Percentiles rank a stretch among this genome's conserved stretches.
Evolutionary conservation across 2,888 invertebrate genomes (phyloP).

Genomic region (Dendrolimus houi): DNA sequence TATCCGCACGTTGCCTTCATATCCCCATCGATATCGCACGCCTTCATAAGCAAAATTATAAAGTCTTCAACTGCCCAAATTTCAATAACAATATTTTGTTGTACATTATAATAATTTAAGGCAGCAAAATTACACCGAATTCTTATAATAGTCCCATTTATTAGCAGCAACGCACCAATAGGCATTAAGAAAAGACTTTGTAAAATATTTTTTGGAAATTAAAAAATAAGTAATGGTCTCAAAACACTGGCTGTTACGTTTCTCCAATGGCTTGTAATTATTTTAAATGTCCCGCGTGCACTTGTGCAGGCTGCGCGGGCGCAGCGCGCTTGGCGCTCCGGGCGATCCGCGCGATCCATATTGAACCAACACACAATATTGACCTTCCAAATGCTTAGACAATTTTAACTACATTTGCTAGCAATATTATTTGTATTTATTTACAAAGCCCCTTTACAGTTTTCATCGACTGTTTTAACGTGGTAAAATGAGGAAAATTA

Average conservation of each 20-base stretch:
- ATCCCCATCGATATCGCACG: no score
- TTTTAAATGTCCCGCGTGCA: conserved; percentile 75
- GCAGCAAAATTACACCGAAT: conserved; percentile 35
- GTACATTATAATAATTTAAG: conserved; percentile 28
- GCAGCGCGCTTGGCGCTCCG: conserved; percentile 34
- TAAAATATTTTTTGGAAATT: conserved; percentile 64
- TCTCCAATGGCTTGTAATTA: conserved; percentile 75
- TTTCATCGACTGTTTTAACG: no score
- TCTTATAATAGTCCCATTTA: conserved; percentile 50
- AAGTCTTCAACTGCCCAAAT: conserved; percentile 18
- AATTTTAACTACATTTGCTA: no score
- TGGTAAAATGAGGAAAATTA: no score
- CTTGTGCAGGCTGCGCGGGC: conserved; percentile 26
- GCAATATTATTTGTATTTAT: no score
- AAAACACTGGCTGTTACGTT: conserved; percentile 73
- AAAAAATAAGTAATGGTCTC: conserved; percentile 74
- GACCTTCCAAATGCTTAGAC: conserved; percentile 7
- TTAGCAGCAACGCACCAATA: conserved; percentile 48
- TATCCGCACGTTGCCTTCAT: no score
- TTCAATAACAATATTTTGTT: conserved; percentile 28
- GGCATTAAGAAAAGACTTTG: conserved; percentile 60
- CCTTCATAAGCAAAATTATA: conserved; percentile 1
- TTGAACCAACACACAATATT: conserved; percentile 43
- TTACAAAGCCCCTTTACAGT: background rate
- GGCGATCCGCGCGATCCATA: conserved; percentile 64